These are phyloP conservation scores for Apocrypta bakeri DNA, from an alignment of 1,140 invertebrate genomes.

Conservation along the genomic window DNA sequence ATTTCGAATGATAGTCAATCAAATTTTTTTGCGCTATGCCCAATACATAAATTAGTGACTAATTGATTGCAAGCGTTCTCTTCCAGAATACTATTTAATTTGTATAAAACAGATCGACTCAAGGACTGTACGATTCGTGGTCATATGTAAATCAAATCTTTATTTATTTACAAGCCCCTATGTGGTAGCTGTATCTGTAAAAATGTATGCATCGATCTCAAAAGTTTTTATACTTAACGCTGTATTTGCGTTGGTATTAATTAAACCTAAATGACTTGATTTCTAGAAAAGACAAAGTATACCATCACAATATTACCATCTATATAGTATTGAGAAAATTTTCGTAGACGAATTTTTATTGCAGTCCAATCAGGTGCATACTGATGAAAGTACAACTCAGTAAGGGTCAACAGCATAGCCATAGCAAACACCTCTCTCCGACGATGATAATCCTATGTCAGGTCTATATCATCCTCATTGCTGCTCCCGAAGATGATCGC, in stretches of 20 bases:
- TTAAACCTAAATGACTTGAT: neutral
- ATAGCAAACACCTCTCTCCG: neutral
- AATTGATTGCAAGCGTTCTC: slow-evolving; percentile 22
- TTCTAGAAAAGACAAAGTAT: neutral
- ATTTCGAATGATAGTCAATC: neutral
- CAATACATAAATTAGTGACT: slow-evolving; percentile 3
- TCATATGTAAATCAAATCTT: neutral
- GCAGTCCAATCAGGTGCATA: neutral
- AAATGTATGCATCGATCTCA: neutral
- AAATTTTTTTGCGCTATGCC: slow-evolving; percentile 13
- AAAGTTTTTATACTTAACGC: neutral
- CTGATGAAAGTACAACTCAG: neutral
- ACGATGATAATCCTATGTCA: neutral
- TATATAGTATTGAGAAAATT: too few relatives aligned
- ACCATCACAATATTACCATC: too few relatives aligned
- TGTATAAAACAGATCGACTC: slow-evolving; percentile 6
- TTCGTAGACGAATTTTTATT: too few relatives aligned
- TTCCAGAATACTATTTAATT: slow-evolving; percentile 22
- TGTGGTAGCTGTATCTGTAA: neutral
- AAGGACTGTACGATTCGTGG: neutral
- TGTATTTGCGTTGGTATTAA: neutral
- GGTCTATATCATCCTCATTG: neutral
- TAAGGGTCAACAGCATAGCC: neutral
- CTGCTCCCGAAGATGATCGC: slow-evolving; percentile 3
- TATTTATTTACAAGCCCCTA: neutral